These are phyloP conservation scores for Cotesia glomerata DNA, from an alignment of 1,140 invertebrate species.

Conservation along the genomic window DNA sequence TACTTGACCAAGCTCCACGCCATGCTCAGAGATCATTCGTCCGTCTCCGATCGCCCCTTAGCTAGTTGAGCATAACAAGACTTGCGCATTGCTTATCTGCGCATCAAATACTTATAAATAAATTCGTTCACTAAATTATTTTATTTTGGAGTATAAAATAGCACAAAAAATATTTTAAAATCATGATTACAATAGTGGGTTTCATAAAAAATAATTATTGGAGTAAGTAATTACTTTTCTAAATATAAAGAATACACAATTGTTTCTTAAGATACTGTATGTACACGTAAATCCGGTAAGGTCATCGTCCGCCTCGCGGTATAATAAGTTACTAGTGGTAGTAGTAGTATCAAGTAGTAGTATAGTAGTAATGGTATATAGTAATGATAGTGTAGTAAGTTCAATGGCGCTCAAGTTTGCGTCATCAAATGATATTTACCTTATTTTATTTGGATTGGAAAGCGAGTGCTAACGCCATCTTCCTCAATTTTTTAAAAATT, in stretches of 20 bases:
- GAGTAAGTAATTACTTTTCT: neutral
- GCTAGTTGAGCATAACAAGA: constrained; percentile 52
- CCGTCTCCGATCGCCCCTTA: constrained; percentile 23
- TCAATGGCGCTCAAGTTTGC: constrained; percentile 29
- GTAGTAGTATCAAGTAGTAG: too few species aligned
- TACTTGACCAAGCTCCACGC: constrained; percentile 56
- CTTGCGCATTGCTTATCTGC: constrained; percentile 47
- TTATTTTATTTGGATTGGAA: neutral
- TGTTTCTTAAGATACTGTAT: neutral
- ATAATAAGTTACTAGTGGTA: too few species aligned
- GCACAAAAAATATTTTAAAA: too few species aligned
- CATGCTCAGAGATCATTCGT: constrained; percentile 46
- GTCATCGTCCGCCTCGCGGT: constrained; percentile 41
- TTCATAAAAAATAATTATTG: neutral
- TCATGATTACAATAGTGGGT: neutral
- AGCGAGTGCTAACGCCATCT: too few species aligned
- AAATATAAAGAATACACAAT: neutral
- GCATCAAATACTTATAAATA: constrained; percentile 39
- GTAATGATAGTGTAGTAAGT: neutral
- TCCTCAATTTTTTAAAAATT: too few species aligned
- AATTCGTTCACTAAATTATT: neutral
- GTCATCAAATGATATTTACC: constrained; percentile 6
- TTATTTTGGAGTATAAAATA: neutral
- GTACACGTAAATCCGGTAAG: constrained; percentile 35
- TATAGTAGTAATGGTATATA: too few species aligned